A percentile compares a stretch with the other conserved stretches of the same genome.
Evolutionary conservation across 1,140 invertebrate species (phyloP).

Genomic region (Tribolium castaneum): DNA sequence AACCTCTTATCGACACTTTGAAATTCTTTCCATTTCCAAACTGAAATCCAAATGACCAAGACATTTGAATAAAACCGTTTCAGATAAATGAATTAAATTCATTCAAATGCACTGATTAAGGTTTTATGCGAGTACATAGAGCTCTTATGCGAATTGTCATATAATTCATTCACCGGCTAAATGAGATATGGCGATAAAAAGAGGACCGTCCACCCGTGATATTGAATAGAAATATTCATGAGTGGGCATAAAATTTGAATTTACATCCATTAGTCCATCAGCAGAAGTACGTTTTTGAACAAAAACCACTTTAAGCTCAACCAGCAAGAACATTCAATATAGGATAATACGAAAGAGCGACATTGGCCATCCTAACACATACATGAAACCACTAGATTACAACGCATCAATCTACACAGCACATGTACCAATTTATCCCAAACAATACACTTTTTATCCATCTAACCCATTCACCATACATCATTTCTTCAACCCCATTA

Average conservation of each 20-base stretch:
- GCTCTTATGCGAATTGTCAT: constrained; percentile 2
- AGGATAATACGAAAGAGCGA: constrained; percentile 38
- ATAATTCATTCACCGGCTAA: constrained; percentile 23
- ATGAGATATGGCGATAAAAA: constrained; percentile 33
- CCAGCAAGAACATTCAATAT: constrained; percentile 37
- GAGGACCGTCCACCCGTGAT: constrained; percentile 33
- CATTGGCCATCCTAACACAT: constrained; percentile 17
- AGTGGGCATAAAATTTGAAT: constrained; percentile 43
- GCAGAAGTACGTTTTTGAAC: constrained; percentile 39
- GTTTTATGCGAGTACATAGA: neutral
- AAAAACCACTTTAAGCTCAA: constrained; percentile 43
- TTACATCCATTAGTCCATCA: constrained; percentile 43
- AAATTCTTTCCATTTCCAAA: constrained; percentile 33
- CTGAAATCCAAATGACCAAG: constrained; percentile 9
- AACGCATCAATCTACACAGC: constrained; percentile 20
- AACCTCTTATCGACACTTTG: constrained; percentile 34
- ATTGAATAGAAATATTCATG: constrained; percentile 42
- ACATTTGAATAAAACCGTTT: constrained; percentile 11
- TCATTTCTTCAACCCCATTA: neutral
- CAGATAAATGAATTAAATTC: constrained; percentile 10
- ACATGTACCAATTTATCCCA: constrained; percentile 19
- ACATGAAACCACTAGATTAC: constrained; percentile 20
- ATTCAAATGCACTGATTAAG: constrained; percentile 5
- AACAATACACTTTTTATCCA: constrained; percentile 25
- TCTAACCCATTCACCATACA: neutral